A percentile compares a stretch with the other conserved stretches of the same genome.
Evolutionary conservation across 2,113 vertebrate species (phyloP).

Genomic region (Otis tarda): DNA sequence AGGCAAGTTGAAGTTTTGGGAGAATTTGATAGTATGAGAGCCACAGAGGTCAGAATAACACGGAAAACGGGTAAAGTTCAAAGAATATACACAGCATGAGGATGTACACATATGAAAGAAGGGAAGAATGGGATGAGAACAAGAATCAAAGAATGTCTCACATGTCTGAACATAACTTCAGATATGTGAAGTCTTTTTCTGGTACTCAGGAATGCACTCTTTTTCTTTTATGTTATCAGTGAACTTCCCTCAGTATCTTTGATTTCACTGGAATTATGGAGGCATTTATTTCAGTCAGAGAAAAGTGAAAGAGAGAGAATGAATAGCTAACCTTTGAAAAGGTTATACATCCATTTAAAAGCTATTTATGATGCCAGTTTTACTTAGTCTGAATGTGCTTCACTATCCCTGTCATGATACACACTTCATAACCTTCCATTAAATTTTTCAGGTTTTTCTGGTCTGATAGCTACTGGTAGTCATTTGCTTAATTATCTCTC

Average conservation of each 20-base stretch:
- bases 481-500: neutral
- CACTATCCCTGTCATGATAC: neutral
- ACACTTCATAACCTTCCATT: neutral
- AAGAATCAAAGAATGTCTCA: neutral
- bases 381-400: conserved; percentile 31
- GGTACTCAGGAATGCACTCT: neutral
- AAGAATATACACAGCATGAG: neutral
- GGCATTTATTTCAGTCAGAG: conserved; percentile 38
- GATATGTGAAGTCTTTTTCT: neutral
- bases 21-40: neutral
- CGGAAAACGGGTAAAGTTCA: neutral
- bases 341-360: conserved; percentile 59
- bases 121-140: neutral
- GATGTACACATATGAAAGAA: neutral
- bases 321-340: conserved; percentile 63
- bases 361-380: conserved; percentile 38
- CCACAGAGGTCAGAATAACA: neutral
- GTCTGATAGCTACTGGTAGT: neutral
- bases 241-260: neutral
- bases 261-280: conserved; percentile 1
- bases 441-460: neutral
- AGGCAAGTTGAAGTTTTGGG: neutral
- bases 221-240: neutral
- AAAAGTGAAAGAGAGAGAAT: conserved; percentile 24
- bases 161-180: neutral